A percentile compares a stretch with the other conserved stretches of the same genome.
These are phyloP conservation scores for Psittacara wagleri DNA, from an alignment of 2,113 vertebrate species.

Conservation along the genomic window DNA sequence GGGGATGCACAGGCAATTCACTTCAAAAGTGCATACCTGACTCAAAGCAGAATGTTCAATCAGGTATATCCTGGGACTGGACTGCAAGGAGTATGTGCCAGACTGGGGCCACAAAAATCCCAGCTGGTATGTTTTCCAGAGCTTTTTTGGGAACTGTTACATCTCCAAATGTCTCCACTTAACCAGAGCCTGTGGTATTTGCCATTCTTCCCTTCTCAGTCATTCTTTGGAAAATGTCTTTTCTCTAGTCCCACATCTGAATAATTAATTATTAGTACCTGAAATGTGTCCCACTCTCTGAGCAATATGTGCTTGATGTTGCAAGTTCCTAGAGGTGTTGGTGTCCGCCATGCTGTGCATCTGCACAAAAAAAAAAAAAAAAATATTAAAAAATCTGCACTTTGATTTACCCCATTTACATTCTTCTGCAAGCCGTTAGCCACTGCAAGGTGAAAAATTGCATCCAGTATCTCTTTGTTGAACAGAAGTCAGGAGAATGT, in stretches of 20 bases:
- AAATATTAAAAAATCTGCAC: not conserved
- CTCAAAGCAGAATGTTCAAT: not conserved
- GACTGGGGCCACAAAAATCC: fast-evolving
- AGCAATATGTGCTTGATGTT: not conserved
- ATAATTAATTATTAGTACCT: not conserved
- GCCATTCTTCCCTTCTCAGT: not conserved
- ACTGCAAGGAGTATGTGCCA: not conserved
- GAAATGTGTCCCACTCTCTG: not conserved
- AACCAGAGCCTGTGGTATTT: not conserved
- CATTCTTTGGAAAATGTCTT: not conserved
- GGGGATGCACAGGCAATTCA: not conserved
- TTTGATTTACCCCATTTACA: not conserved
- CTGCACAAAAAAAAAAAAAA: not conserved
- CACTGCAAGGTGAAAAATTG: not conserved
- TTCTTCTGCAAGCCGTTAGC: not conserved
- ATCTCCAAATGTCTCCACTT: not conserved
- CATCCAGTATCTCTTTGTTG: not conserved
- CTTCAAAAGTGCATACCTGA: not conserved
- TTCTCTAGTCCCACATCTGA: not conserved
- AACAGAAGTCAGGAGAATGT: not conserved
- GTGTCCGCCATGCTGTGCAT: not conserved
- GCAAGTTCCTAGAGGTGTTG: not conserved
- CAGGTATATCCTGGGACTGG: not conserved
- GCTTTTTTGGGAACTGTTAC: not conserved
- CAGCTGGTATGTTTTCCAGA: not conserved